These are phyloP conservation scores for Apistogramma diplotaenia DNA, from an alignment of 2,113 vertebrate genomes.

Conservation along the genomic window DNA sequence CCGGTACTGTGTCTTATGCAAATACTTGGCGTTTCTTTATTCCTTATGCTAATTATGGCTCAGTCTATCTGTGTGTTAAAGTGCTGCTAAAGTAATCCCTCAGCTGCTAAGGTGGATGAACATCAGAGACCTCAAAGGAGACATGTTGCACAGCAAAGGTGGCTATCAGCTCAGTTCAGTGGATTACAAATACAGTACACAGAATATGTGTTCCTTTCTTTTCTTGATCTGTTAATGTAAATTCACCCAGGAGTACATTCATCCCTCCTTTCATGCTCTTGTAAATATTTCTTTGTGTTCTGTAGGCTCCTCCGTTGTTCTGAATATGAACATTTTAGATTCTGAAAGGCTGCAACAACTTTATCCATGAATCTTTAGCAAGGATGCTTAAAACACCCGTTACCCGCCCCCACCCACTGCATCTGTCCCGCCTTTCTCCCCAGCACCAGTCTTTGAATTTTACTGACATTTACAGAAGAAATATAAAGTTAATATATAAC, in stretches of 20 bases:
- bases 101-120: conserved; percentile 26
- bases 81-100: conserved; percentile 30
- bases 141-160: not conserved
- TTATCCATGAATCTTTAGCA: not conserved
- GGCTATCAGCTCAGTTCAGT: not conserved
- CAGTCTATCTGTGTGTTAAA: conserved; percentile 27
- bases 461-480: not conserved
- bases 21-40: conserved; percentile 39
- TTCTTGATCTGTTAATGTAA: not conserved
- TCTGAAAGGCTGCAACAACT: not conserved
- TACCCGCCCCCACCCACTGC: not conserved
- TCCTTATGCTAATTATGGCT: conserved; percentile 41
- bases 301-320: not conserved
- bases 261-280: not conserved
- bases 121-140: conserved; percentile 23
- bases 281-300: not conserved
- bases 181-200: not conserved
- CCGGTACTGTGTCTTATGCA: conserved; percentile 36
- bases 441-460: not conserved
- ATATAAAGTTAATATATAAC: not conserved
- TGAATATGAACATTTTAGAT: not conserved
- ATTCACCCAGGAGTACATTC: not conserved
- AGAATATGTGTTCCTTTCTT: not conserved
- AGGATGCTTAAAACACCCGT: not conserved
- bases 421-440: not conserved